Percentiles rank a stretch among this genome's conserved stretches.
phyloP scores from a whole-genome alignment of 1,140 invertebrate genomes.

The Zaprionus tsacasi region DNA sequence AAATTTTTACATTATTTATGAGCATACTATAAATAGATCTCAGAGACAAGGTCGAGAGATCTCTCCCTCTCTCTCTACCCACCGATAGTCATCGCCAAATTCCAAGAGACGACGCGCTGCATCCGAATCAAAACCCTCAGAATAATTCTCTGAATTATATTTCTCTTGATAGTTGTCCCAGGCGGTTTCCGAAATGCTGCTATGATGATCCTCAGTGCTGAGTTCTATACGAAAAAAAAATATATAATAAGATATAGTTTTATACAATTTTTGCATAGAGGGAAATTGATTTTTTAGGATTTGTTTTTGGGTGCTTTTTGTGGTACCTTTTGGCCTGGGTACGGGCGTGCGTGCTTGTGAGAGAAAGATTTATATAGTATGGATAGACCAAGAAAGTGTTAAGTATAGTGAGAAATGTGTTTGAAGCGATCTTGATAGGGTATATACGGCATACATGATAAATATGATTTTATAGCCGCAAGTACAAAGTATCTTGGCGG shows the following conservation, averaged over 20 bases:
- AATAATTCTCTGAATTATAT: constrained; percentile 95
- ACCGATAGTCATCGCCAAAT: constrained; percentile 95
- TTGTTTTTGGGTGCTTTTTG: constrained; percentile 48
- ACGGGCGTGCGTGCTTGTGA: constrained; percentile 81
- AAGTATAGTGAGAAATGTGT: background rate
- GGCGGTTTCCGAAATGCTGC: constrained; percentile 92
- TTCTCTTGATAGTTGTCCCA: constrained; percentile 96
- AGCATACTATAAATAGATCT: constrained; percentile 57
- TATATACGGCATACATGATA: background rate
- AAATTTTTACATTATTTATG: constrained; percentile 23
- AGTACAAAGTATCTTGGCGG: background rate
- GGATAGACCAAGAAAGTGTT: constrained; percentile 30
- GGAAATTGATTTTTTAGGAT: background rate
- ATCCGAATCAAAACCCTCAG: constrained; percentile 94
- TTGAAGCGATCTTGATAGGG: background rate
- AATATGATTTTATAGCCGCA: background rate
- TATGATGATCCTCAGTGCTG: constrained; percentile 88
- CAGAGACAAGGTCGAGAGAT: constrained; percentile 40
- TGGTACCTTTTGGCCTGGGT: constrained; percentile 74
- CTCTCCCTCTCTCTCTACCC: constrained; percentile 79
- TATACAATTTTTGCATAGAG: background rate
- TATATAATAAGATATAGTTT: constrained; percentile 3
- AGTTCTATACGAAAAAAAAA: constrained; percentile 54
- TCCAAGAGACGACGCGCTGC: constrained; percentile 91
- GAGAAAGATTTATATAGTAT: constrained; percentile 50